Conservation (phyloP, 2,113 vertebrate species). For the Tupaia chinensis region DNA sequence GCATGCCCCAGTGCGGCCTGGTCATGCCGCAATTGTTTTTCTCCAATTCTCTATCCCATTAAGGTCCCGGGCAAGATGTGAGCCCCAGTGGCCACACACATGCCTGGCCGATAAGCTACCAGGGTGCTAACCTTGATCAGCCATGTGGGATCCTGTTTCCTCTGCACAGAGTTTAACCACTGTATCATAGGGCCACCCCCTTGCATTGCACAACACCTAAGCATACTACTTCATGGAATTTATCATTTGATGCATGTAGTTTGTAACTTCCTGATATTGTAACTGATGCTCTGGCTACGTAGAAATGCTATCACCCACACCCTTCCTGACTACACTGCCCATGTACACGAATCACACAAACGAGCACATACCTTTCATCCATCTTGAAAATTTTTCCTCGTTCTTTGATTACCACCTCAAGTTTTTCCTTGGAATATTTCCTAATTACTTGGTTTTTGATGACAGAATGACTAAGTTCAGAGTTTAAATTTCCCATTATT, state of each 20-base stretch:
- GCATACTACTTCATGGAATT: not conserved
- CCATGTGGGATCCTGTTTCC: too few relatives aligned
- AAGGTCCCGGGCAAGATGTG: too few relatives aligned
- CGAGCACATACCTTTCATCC: not conserved
- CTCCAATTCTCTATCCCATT: too few relatives aligned
- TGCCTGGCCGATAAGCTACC: too few relatives aligned
- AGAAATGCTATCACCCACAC: not conserved
- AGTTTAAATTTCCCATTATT: not conserved
- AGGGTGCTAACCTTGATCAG: too few relatives aligned
- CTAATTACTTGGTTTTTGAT: not conserved
- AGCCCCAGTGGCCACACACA: too few relatives aligned
- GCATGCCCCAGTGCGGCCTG: too few relatives aligned
- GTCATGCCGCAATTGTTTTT: too few relatives aligned
- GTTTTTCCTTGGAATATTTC: not conserved
- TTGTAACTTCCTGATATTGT: not conserved
- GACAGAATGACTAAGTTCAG: not conserved
- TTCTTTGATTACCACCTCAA: slow-evolving; percentile 1
- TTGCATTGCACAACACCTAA: not conserved
- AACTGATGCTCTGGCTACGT: not conserved
- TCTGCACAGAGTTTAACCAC: too few relatives aligned
- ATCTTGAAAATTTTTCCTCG: slow-evolving; percentile 1
- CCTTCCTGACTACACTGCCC: accelerated
- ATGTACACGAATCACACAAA: not conserved
- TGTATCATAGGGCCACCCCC: not conserved
- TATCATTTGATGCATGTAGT: not conserved